Conservation (phyloP, 2,113 vertebrate genomes). For the human region DNA sequence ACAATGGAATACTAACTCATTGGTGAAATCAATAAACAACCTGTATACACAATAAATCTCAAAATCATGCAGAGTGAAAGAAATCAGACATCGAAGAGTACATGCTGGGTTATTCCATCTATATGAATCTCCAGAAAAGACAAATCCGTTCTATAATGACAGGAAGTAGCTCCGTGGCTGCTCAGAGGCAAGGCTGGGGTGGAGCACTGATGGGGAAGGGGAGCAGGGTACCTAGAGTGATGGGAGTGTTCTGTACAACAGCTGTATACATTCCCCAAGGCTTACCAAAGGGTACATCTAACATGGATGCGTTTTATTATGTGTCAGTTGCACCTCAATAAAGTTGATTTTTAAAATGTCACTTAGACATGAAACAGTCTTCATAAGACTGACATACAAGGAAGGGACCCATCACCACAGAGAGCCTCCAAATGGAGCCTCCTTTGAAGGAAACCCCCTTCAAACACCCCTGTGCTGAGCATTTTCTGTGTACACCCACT, state of each 20-base stretch:
- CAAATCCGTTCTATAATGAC: too few relatives aligned
- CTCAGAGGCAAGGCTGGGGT: neutral
- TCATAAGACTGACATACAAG: neutral
- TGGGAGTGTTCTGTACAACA: too few relatives aligned
- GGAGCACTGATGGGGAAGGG: neutral
- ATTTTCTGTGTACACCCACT: neutral
- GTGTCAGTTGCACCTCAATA: neutral
- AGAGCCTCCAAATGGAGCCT: neutral
- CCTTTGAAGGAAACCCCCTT: neutral
- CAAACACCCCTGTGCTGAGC: neutral
- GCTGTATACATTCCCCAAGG: neutral
- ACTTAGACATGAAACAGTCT: neutral
- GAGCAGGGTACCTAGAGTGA: neutral
- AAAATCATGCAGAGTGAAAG: neutral
- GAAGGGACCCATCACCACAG: neutral
- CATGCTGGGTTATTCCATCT: neutral
- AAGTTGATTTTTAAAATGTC: neutral
- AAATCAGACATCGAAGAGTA: neutral
- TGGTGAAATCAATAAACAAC: neutral
- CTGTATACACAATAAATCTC: neutral
- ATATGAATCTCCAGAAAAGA: neutral
- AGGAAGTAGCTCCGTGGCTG: neutral
- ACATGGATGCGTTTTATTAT: neutral
- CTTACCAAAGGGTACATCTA: neutral
- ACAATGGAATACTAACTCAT: neutral